phyloP scores from a whole-genome alignment of 2,888 invertebrate species.

The Caenorhabditis becei region DNA sequence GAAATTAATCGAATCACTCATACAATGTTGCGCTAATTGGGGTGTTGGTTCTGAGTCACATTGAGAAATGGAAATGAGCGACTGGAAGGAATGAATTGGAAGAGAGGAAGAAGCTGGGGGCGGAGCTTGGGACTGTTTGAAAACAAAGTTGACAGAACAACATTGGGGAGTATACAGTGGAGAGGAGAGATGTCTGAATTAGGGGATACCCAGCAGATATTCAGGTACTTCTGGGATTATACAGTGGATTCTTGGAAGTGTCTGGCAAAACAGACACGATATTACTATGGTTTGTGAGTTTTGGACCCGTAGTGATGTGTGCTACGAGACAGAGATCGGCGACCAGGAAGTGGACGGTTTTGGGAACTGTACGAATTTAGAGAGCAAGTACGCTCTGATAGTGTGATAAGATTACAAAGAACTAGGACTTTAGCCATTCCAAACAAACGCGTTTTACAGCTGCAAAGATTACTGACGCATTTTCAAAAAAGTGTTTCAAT shows the following conservation, averaged over 20 bases:
- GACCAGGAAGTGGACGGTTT: background rate
- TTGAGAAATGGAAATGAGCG: background rate
- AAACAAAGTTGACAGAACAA: background rate
- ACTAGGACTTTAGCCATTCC: no score
- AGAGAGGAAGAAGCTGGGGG: background rate
- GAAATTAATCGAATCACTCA: constrained; percentile 50
- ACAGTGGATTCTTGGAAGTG: no score
- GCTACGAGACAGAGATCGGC: no score
- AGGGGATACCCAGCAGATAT: background rate
- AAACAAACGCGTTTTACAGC: no score
- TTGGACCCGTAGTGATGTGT: no score
- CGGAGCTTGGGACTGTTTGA: background rate
- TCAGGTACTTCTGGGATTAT: background rate
- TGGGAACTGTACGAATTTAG: no score
- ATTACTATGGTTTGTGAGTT: no score
- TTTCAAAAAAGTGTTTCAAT: no score
- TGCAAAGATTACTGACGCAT: no score
- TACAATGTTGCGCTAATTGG: constrained; percentile 39
- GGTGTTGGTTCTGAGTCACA: constrained; percentile 1
- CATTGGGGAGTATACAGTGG: constrained; percentile 4
- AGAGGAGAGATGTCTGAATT: background rate
- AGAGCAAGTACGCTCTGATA: no score
- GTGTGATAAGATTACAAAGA: no score
- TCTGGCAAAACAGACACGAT: no score
- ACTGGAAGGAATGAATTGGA: background rate